Evolutionary conservation across 2,113 vertebrate genomes (phyloP), one percentile per base, ranked within the genome.

Genomic region (Bos javanicus): DNA sequence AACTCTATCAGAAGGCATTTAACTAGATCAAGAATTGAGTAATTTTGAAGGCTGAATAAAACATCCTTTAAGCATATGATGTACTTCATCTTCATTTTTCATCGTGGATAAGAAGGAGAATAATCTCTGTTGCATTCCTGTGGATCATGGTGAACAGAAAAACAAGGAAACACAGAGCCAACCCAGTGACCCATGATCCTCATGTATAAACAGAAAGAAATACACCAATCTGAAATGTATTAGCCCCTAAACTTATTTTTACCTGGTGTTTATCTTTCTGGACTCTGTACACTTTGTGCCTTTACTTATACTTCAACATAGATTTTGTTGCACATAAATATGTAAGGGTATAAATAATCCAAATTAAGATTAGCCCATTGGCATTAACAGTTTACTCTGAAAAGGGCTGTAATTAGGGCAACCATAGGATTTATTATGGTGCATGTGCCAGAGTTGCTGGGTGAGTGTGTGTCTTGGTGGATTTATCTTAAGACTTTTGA

Each of bases 111-210:
- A 97, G 43, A 97, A 85, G 2, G 64, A 86, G 1, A 89, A 90
- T 30, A 80, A 91, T 97, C 76, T 95, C 80, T 28, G 19, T 83
- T 82, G 87, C 96, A 97, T 98, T 98, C 97, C 89, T 97, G 1
- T 13, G 0, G 81, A 91, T 97, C 95, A 76, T 84, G 43, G 25
- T 95, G 91, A 97, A 90, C 15, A 93, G 95, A 94, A 95, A 92
- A 95, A 87, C 52, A 74, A 81, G 86, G 80, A 62, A 92, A 95
- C 84, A 50, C 30, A 33, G 28, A 82, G 62, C 85, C 93, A 96
- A 30, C 87, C 76, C 84, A 62, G 15, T 97, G 88, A 96, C 74
- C 96, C 62, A 1, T 95, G 85, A 28, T 71, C 80, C 94, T 50
- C 59, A 4, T 90, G 71, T 62, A 30, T 80, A 90, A 94, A 92